phyloP scores from a whole-genome alignment of 1,140 invertebrate species.

The Drosophila rhopaloa region DNA sequence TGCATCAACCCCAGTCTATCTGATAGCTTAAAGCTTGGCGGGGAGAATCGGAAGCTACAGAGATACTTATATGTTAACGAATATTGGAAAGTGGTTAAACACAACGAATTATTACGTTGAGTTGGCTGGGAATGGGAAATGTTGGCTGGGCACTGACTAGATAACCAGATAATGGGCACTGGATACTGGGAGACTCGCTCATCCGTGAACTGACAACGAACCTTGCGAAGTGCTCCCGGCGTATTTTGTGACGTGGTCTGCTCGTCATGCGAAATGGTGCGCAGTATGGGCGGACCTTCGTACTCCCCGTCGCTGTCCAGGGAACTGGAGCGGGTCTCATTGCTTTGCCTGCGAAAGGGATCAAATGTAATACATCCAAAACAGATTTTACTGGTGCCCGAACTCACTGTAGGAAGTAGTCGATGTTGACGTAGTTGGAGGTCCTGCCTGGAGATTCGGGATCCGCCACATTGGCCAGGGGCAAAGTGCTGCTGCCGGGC shows the following conservation, averaged over 20 bases:
- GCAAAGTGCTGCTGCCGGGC: slow-evolving; percentile 87
- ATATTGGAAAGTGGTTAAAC: not conserved
- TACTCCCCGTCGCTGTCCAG: slow-evolving; percentile 85
- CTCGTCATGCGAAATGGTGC: slow-evolving; percentile 81
- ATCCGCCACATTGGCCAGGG: slow-evolving; percentile 85
- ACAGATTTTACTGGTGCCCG: not conserved
- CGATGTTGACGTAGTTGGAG: slow-evolving; percentile 95
- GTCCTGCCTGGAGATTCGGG: slow-evolving; percentile 90
- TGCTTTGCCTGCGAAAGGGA: slow-evolving; percentile 73
- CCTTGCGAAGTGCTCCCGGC: slow-evolving; percentile 80
- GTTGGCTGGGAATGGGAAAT: slow-evolving; percentile 7
- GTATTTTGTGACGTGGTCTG: slow-evolving; percentile 71
- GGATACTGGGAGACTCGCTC: not conserved
- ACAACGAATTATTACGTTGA: slow-evolving; percentile 10
- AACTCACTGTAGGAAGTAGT: slow-evolving; percentile 93
- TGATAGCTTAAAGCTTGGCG: not conserved
- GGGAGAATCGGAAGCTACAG: not conserved
- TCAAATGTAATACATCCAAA: not conserved
- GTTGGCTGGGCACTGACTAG: not conserved
- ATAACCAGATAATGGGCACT: not conserved
- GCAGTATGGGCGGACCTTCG: slow-evolving; percentile 77
- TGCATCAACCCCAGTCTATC: slow-evolving; percentile 17
- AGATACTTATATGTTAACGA: not conserved
- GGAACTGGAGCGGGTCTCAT: slow-evolving; percentile 84
- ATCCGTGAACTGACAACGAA: slow-evolving; percentile 32